phyloP scores from a whole-genome alignment of 2,113 vertebrate genomes.

The Dasyornis broadbenti region DNA sequence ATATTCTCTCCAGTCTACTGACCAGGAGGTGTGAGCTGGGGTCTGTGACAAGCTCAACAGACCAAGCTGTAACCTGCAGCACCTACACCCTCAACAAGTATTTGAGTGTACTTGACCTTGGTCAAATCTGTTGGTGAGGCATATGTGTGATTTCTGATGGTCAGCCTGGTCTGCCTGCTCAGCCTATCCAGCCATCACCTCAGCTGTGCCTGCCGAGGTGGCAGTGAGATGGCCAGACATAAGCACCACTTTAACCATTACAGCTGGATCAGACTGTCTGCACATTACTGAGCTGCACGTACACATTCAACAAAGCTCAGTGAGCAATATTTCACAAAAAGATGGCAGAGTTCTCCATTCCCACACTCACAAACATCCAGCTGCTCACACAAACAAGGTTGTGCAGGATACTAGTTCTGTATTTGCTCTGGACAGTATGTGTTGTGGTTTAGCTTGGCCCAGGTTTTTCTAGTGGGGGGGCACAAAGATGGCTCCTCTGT shows the following conservation, averaged over 20 bases:
- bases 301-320: neutral
- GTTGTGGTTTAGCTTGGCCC: no score
- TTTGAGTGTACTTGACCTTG: fast-evolving
- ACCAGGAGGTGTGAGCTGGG: neutral
- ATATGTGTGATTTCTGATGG: fast-evolving
- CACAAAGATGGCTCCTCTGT: no score
- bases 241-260: neutral
- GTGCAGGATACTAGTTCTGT: neutral
- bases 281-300: neutral
- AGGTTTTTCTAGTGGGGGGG: no score
- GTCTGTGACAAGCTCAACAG: neutral
- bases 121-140: neutral
- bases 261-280: neutral
- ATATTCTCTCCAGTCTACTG: neutral
- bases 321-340: neutral
- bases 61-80: neutral
- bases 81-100: neutral
- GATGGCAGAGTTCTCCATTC: neutral
- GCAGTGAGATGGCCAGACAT: neutral
- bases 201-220: neutral
- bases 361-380: neutral
- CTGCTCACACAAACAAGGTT: neutral
- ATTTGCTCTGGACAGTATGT: neutral
- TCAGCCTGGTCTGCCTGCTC: neutral
- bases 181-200: neutral